Evolutionary conservation across 2,797 vertebrate species (phyloP).

Genomic region (Phylloscopus collybita): DNA sequence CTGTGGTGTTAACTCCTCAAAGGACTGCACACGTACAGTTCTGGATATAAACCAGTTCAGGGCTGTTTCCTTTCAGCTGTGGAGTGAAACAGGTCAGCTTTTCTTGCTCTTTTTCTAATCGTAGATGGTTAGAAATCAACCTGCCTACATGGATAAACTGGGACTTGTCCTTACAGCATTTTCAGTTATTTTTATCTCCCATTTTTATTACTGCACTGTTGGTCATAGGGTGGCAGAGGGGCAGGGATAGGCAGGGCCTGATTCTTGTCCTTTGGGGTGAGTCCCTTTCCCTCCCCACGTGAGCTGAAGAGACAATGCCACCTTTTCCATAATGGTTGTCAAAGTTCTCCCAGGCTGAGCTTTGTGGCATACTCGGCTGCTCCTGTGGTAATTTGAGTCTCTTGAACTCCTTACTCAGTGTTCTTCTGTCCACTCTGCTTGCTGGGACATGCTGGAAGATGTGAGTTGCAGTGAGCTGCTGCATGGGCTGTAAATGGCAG

Average conservation of each 20-base stretch:
- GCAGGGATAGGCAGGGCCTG: neutral
- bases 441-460: neutral
- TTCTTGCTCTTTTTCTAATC: neutral
- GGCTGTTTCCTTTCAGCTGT: neutral
- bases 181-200: neutral
- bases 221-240: neutral
- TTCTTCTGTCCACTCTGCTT: neutral
- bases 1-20: neutral
- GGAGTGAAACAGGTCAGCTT: neutral
- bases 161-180: neutral
- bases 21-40: accelerated
- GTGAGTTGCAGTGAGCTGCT: neutral
- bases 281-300: neutral
- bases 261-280: neutral
- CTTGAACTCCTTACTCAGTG: neutral
- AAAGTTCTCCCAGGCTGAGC: accelerated
- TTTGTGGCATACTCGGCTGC: neutral
- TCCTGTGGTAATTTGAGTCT: neutral
- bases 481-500: neutral
- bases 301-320: neutral
- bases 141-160: neutral
- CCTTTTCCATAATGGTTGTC: neutral
- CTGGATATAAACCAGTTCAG: neutral
- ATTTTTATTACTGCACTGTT: neutral
- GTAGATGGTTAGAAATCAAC: neutral